phyloP scores from a whole-genome alignment of 1,140 invertebrate species.

The Hyles euphorbiae region DNA sequence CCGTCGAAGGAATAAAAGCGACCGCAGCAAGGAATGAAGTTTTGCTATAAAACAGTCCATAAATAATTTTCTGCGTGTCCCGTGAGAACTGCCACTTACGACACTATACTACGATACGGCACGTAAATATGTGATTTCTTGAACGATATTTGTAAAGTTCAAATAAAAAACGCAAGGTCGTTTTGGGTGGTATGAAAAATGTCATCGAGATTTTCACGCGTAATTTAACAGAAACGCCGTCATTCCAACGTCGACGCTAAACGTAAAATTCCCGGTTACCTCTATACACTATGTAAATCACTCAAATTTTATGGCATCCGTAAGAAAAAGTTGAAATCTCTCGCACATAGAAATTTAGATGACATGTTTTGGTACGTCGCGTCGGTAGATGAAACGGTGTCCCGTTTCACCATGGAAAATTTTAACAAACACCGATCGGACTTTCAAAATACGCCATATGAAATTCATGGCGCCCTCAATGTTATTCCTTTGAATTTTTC shows the following conservation, averaged over 20 bases:
- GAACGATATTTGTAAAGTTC: slow-evolving; percentile 12
- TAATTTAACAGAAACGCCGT: slow-evolving; percentile 53
- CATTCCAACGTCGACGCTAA: slow-evolving; percentile 31
- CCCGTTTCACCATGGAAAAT: slow-evolving; percentile 45
- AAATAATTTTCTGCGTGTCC: slow-evolving; percentile 68
- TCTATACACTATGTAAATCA: slow-evolving; percentile 36
- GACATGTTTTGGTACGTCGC: slow-evolving; percentile 13
- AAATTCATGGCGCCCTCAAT: slow-evolving; percentile 33
- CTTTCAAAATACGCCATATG: slow-evolving; percentile 42
- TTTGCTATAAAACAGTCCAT: slow-evolving; percentile 72
- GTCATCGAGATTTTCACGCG: slow-evolving; percentile 43
- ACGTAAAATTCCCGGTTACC: slow-evolving; percentile 41
- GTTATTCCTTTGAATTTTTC: slow-evolving; percentile 9
- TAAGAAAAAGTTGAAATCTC: slow-evolving; percentile 17
- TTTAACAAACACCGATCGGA: slow-evolving; percentile 38
- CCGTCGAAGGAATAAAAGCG: slow-evolving; percentile 68
- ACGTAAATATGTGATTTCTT: slow-evolving; percentile 34
- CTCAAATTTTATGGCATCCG: slow-evolving; percentile 29
- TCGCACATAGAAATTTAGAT: slow-evolving; percentile 20
- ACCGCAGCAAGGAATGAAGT: slow-evolving; percentile 71
- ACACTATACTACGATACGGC: slow-evolving; percentile 30
- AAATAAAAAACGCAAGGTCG: slow-evolving; percentile 27
- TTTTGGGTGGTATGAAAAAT: slow-evolving; percentile 32
- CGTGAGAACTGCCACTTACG: slow-evolving; percentile 61
- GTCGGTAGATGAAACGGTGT: slow-evolving; percentile 26